These are phyloP conservation scores for Perithous albicinctus DNA, from an alignment of 2,888 invertebrate species.

Conservation along the genomic window DNA sequence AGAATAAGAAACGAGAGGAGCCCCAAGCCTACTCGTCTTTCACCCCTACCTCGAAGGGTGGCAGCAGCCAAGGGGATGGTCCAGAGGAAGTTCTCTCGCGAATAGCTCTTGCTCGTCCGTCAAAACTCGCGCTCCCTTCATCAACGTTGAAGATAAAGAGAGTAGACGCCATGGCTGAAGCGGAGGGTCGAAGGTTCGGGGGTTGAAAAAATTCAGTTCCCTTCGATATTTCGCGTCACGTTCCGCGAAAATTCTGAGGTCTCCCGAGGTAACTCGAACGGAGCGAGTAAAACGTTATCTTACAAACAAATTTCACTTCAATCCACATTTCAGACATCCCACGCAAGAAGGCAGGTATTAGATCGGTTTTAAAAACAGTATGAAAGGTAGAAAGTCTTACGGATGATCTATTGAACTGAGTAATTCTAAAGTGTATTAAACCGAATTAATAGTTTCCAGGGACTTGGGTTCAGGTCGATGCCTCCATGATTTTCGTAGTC, in stretches of 20 bases:
- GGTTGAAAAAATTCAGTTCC: conserved; percentile 58
- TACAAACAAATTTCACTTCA: conserved; percentile 49
- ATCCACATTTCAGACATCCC: no score
- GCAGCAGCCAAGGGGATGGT: conserved; percentile 41
- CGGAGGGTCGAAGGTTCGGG: conserved; percentile 51
- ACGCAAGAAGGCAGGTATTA: no score
- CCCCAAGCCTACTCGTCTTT: conserved; percentile 56
- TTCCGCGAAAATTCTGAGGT: conserved; percentile 46
- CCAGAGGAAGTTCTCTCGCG: conserved; percentile 55
- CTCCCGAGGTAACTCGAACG: conserved; percentile 49
- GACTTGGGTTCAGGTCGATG: no score
- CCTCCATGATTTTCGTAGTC: no score
- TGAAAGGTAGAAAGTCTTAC: no score
- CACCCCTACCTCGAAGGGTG: conserved; percentile 52
- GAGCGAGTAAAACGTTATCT: conserved; percentile 55
- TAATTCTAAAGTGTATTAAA: no score
- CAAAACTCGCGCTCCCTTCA: conserved; percentile 62
- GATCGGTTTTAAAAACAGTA: no score
- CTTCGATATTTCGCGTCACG: conserved; percentile 65
- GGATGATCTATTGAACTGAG: no score
- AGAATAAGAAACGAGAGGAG: conserved; percentile 54
- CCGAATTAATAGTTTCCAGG: no score
- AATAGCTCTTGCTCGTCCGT: conserved; percentile 60
- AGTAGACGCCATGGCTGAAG: conserved; percentile 44
- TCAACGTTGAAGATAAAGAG: conserved; percentile 41